A percentile compares a stretch with the other conserved stretches of the same genome.
Evolutionary conservation across 92 coral and sea anemone genomes (phyloP).

Genomic region (Siderastrea siderea): DNA sequence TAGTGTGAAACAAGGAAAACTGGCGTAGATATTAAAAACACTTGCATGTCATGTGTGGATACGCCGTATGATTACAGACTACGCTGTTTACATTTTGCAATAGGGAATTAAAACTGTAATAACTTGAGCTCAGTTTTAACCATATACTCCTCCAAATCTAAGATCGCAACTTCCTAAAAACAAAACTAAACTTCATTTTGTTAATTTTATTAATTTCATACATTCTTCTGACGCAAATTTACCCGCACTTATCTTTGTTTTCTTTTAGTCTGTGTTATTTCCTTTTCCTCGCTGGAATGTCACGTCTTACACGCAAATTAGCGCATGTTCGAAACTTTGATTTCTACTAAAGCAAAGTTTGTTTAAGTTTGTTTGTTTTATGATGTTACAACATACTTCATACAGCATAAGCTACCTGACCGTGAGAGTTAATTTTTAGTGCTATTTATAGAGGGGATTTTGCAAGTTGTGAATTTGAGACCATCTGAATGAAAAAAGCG

Average conservation of each 20-base stretch:
- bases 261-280: background rate
- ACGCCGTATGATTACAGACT: too few species aligned
- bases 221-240: constrained; percentile 14
- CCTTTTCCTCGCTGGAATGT: constrained; percentile 20
- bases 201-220: background rate
- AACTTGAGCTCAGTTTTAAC: too few species aligned
- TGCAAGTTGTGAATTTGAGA: background rate
- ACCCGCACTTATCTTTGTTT: background rate
- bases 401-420: too few species aligned
- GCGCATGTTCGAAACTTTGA: background rate
- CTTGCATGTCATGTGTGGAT: too few species aligned
- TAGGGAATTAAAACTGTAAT: too few species aligned
- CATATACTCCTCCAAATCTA: too few species aligned
- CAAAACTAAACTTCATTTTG: background rate
- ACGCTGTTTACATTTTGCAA: too few species aligned
- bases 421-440: too few species aligned
- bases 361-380: constrained; percentile 11
- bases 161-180: background rate
- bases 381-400: background rate
- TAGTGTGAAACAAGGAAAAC: too few species aligned
- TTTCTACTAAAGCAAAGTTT: background rate
- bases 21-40: too few species aligned
- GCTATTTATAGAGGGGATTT: background rate
- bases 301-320: constrained; percentile 23
- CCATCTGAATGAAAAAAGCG: background rate